Percentiles rank a stretch among this genome's conserved stretches.
Evolutionary conservation across 2,113 vertebrate species (phyloP).

Genomic region (Bothrops jararaca): DNA sequence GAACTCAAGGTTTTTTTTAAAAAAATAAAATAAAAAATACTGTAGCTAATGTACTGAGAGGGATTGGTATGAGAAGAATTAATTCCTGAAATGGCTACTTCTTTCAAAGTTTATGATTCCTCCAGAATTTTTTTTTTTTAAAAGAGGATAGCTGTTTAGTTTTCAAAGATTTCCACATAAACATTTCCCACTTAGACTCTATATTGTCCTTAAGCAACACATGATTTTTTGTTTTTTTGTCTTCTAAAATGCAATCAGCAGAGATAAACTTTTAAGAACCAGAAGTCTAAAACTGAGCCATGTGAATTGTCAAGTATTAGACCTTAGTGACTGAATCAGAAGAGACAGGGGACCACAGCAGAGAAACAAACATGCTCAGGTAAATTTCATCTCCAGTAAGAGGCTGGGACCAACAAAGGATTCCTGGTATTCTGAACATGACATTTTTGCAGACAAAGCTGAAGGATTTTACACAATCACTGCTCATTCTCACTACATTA

Average conservation of each 20-base stretch:
- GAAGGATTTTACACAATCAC: neutral
- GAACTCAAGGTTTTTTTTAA: neutral
- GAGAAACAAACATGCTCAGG: neutral
- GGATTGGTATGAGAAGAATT: neutral
- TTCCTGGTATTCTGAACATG: neutral
- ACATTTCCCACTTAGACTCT: neutral
- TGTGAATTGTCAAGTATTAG: neutral
- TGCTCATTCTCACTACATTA: neutral
- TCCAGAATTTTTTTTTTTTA: slow-evolving; percentile 4
- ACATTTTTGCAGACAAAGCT: neutral
- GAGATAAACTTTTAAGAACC: neutral
- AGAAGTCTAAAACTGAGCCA: neutral
- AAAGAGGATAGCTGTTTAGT: slow-evolving; percentile 21
- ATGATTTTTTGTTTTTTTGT: neutral
- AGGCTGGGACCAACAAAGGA: neutral
- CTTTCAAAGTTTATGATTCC: slow-evolving; percentile 11
- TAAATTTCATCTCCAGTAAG: neutral
- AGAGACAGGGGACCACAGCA: neutral
- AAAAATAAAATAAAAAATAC: slow-evolving; percentile 16
- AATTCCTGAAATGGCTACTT: neutral
- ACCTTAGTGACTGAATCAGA: neutral
- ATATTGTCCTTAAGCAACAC: neutral
- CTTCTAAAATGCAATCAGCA: neutral
- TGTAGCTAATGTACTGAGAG: neutral
- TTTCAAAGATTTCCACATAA: slow-evolving; percentile 24